phyloP scores from a whole-genome alignment of 2,888 invertebrate species.

The Acheta domesticus region DNA sequence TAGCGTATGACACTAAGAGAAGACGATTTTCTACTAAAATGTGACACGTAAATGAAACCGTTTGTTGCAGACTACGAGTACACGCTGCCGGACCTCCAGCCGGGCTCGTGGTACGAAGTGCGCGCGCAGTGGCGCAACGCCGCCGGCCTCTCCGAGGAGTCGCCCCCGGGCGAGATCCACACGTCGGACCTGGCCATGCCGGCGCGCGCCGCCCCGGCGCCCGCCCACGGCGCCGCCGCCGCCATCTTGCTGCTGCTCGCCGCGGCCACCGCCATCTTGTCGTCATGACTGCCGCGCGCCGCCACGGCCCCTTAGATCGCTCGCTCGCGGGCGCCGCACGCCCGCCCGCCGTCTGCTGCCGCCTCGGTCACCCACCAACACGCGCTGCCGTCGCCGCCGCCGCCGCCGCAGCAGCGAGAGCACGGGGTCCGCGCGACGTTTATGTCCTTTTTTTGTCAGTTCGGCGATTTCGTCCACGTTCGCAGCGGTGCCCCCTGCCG shows the following conservation, averaged over 20 bases:
- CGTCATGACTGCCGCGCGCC: neutral
- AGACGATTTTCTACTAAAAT: too few relatives aligned
- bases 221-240: neutral
- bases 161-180: neutral
- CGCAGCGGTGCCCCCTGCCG: neutral
- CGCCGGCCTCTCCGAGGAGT: neutral
- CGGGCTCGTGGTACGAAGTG: neutral
- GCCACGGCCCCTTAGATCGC: neutral
- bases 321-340: neutral
- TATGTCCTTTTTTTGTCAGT: neutral
- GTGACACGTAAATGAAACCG: neutral
- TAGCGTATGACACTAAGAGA: too few relatives aligned
- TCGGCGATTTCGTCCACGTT: neutral
- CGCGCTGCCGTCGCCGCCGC: too few relatives aligned
- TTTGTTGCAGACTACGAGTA: neutral
- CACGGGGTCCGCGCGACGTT: neutral
- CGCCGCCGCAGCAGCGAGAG: too few relatives aligned
- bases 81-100: neutral
- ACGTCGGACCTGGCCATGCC: neutral
- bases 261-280: neutral
- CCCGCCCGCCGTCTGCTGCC: neutral
- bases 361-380: neutral
- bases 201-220: neutral
- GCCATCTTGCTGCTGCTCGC: neutral
- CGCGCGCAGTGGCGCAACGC: neutral